These are phyloP conservation scores for Phenganax stokvisi DNA, from an alignment of 92 coral and sea anemone species.

Conservation along the genomic window DNA sequence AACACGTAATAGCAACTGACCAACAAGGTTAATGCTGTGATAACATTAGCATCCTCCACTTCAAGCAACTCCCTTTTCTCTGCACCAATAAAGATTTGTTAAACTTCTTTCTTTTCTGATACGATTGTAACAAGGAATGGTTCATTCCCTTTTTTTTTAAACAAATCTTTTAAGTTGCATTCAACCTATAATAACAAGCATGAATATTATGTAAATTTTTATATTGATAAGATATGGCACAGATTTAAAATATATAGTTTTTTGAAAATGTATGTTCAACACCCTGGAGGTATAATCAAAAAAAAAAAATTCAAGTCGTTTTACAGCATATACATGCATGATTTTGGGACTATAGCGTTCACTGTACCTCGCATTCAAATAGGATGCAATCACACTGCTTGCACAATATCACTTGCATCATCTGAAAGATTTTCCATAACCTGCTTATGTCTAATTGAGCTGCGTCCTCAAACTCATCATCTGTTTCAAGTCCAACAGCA, in stretches of 20 bases:
- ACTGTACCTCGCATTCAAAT: neutral
- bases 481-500: neutral
- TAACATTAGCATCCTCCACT: slow-evolving; percentile 34
- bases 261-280: too few relatives aligned
- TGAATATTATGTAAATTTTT: too few relatives aligned
- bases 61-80: slow-evolving; percentile 43
- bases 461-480: neutral
- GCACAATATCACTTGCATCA: neutral
- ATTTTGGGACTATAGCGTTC: too few relatives aligned
- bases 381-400: neutral
- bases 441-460: neutral
- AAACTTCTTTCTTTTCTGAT: slow-evolving; percentile 12
- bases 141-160: slow-evolving; percentile 35
- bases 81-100: slow-evolving; percentile 43
- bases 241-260: too few relatives aligned
- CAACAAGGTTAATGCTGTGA: slow-evolving; percentile 32
- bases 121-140: slow-evolving; percentile 36
- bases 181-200: slow-evolving; percentile 29
- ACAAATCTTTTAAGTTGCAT: slow-evolving; percentile 35
- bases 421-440: neutral
- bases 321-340: too few relatives aligned
- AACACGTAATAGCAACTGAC: slow-evolving; percentile 32
- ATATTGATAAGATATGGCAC: too few relatives aligned
- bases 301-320: too few relatives aligned
- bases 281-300: too few relatives aligned